Percentiles rank a stretch among this genome's conserved stretches.
Evolutionary conservation across 2,113 vertebrate genomes (phyloP).

Genomic region (Amia ocellicauda): DNA sequence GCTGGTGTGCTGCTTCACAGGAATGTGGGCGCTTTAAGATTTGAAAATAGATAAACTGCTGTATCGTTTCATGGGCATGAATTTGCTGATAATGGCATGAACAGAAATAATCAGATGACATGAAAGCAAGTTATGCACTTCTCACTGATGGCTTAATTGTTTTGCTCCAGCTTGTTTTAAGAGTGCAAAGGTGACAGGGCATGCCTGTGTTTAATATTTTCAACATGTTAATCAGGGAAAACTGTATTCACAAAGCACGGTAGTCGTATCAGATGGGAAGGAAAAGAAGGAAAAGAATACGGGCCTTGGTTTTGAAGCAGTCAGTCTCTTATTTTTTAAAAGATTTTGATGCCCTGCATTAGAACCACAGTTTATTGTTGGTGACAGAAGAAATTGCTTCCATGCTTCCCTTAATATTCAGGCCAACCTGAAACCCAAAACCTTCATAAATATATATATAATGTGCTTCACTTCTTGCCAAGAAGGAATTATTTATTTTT

Average conservation of each 20-base stretch:
- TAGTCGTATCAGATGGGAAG: constrained; percentile 24
- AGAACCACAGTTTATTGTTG: neutral
- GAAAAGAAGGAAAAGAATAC: neutral
- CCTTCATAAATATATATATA: neutral
- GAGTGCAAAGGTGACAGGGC: constrained; percentile 44
- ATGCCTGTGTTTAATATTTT: constrained; percentile 15
- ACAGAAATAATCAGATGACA: neutral
- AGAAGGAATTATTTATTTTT: neutral
- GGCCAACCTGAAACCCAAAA: neutral
- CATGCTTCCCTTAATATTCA: neutral
- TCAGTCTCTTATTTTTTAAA: neutral
- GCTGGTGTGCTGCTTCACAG: constrained; percentile 3
- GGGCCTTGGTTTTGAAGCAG: neutral
- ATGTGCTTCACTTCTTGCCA: neutral
- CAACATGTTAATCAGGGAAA: constrained; percentile 34
- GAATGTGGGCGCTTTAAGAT: constrained; percentile 17
- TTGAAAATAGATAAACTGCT: neutral
- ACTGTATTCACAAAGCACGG: constrained; percentile 7
- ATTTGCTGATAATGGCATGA: neutral
- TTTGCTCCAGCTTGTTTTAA: constrained; percentile 44
- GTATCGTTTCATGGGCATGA: constrained; percentile 5
- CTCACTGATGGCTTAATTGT: constrained; percentile 35
- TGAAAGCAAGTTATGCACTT: constrained; percentile 23
- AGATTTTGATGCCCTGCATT: neutral
- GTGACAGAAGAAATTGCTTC: neutral